Evolutionary conservation across 2,888 invertebrate genomes (phyloP), one percentile per base, ranked within the genome.

Genomic region (Drosophila yooni): DNA sequence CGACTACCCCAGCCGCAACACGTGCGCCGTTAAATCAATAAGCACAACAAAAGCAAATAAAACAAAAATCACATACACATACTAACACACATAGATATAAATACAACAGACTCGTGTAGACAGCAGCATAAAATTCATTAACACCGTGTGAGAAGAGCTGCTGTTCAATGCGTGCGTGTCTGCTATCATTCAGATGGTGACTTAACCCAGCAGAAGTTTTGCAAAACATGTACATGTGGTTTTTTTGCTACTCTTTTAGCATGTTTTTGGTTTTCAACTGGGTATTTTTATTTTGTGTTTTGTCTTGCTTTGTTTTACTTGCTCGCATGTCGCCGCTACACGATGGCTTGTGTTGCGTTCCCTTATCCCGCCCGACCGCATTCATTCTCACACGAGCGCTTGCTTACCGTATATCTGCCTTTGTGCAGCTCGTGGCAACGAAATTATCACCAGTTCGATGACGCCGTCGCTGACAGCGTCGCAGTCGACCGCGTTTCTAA

Each of bases 11-110:
- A 64, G 69, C 66, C 67, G 79, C 83, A 84, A 85, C 85, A 85
- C 88, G 85, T 85, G 85, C 85, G 79, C 68, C 85, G 81, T 77
- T 82, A 79, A 88, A 83, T 85, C 74, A 88, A 88, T 81, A 88
- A 77, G 74, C 80, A 77, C 70, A 84, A 76, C 75, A 71, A 71
- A 79, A 76, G 72, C 59, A 81, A 76, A 53, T 68, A 59, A 38
- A 58, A 63, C 43, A 38, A 54, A 48, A 58, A 60, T 52, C 58
- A 58, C 40, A 51, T n/a, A 38, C 53, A 15, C 52, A 56, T 58
- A 29, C 48, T 15, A 46, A 53, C 48, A 25, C 29, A 51, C 34
- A 33, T 18, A 43, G 18, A 36, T 50, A 48, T 8, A n/a, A 5
- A 43, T 25, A 25, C 5, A 40, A 5, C 10, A n/a, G 4, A 46